A percentile compares a stretch with the other conserved stretches of the same genome.
Conservation (phyloP, 2,888 invertebrate species). For the Plusia festucae region DNA sequence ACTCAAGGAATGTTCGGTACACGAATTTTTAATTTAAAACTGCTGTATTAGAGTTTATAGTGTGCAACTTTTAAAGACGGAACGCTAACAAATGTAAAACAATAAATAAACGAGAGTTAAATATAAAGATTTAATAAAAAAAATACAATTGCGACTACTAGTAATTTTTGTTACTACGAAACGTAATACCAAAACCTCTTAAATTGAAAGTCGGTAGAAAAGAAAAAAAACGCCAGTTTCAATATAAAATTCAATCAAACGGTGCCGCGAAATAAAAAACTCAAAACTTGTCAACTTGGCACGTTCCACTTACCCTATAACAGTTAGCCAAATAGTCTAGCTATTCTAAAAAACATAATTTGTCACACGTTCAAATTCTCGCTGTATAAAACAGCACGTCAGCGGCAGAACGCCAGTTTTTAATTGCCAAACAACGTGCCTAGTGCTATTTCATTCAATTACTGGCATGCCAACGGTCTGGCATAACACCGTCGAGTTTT, state of each 20-base stretch:
- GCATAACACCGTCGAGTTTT: slow-evolving; percentile 37
- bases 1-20: not conserved
- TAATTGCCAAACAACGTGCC: slow-evolving; percentile 66
- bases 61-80: not conserved
- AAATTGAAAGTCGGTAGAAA: not conserved
- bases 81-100: too few relatives aligned
- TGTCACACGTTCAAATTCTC: slow-evolving; percentile 40
- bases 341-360: slow-evolving; percentile 37
- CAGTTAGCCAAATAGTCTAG: slow-evolving; percentile 23
- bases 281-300: slow-evolving; percentile 12
- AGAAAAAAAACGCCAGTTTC: not conserved
- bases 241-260: not conserved
- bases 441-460: slow-evolving; percentile 70
- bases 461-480: slow-evolving; percentile 50
- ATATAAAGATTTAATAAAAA: too few relatives aligned
- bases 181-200: too few relatives aligned
- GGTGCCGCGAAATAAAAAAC: slow-evolving; percentile 12
- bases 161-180: too few relatives aligned
- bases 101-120: too few relatives aligned
- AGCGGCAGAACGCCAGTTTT: slow-evolving; percentile 60
- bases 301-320: not conserved
- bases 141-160: too few relatives aligned
- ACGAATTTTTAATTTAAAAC: not conserved
- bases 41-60: not conserved
- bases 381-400: slow-evolving; percentile 40